Conservation (phyloP, 2,888 invertebrate species). For the Pyrrhosoma nymphula region DNA sequence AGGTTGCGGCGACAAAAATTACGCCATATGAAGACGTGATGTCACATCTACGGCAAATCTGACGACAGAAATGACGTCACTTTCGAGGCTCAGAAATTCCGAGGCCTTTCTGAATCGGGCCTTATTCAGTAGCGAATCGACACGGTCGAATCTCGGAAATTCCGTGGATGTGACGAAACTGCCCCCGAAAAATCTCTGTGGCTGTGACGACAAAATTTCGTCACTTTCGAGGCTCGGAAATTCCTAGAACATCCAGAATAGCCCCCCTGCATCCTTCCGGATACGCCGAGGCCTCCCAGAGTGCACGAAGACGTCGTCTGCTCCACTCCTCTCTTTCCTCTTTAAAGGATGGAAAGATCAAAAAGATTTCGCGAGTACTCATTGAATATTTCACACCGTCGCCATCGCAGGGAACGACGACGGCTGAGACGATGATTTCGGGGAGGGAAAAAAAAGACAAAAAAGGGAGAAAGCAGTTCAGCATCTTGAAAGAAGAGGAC, state of each 20-base stretch:
- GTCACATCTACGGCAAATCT: too few species aligned
- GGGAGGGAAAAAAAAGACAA: background rate
- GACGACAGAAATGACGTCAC: too few species aligned
- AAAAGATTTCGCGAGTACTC: constrained; percentile 20
- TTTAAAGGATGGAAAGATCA: background rate
- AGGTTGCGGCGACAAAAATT: too few species aligned
- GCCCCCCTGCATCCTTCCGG: background rate
- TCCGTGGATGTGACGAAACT: too few species aligned
- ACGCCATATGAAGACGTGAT: too few species aligned
- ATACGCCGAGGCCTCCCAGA: background rate
- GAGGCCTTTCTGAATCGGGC: too few species aligned
- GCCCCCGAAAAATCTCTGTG: too few species aligned
- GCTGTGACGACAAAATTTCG: too few species aligned
- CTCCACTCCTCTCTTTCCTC: background rate
- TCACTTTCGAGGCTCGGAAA: background rate
- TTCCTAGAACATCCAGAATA: background rate
- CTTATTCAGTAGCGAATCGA: too few species aligned
- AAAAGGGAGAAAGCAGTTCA: background rate
- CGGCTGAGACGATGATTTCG: background rate
- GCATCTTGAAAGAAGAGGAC: background rate
- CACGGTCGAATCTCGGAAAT: too few species aligned
- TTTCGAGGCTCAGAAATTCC: too few species aligned
- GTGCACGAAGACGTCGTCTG: background rate
- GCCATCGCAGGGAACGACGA: background rate
- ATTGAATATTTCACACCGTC: background rate